phyloP scores from a whole-genome alignment of 2,888 invertebrate genomes.

The Galeruca laticollis region DNA sequence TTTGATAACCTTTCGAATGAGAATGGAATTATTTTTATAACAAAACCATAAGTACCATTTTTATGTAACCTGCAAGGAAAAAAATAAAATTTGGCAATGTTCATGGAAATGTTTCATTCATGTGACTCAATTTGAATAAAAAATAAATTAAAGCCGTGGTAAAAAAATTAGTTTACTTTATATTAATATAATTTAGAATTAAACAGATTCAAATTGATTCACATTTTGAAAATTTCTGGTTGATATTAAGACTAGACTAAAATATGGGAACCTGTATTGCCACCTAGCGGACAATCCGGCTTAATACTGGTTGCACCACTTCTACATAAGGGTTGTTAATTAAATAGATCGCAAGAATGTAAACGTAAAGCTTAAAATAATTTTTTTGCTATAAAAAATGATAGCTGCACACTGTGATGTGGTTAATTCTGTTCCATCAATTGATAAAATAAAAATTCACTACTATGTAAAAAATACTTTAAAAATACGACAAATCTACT shows the following conservation, averaged over 20 bases:
- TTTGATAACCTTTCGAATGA: not conserved
- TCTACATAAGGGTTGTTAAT: slow-evolving; percentile 31
- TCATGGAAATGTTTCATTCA: not conserved
- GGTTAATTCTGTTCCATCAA: slow-evolving; percentile 1
- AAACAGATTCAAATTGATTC: slow-evolving; percentile 19
- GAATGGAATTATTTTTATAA: not conserved
- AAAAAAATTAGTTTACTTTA: too few species aligned
- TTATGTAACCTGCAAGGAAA: slow-evolving; percentile 33
- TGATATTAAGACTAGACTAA: slow-evolving; percentile 31
- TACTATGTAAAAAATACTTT: not conserved
- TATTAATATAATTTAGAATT: too few species aligned
- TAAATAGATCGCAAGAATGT: not conserved
- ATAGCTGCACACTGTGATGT: not conserved
- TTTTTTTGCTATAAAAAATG: not conserved
- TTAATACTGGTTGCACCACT: slow-evolving; percentile 61
- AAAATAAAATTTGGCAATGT: slow-evolving; percentile 13
- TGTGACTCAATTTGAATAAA: slow-evolving; percentile 28
- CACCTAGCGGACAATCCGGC: slow-evolving; percentile 61
- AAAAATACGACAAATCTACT: too few species aligned
- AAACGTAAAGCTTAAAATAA: not conserved
- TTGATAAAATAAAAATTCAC: not conserved
- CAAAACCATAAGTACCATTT: slow-evolving; percentile 25
- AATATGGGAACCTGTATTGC: slow-evolving; percentile 58
- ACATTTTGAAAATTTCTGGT: slow-evolving; percentile 5
- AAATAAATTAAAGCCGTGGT: not conserved